phyloP scores from a whole-genome alignment of 2,888 invertebrate species.

The Quadroppia sp. region DNA sequence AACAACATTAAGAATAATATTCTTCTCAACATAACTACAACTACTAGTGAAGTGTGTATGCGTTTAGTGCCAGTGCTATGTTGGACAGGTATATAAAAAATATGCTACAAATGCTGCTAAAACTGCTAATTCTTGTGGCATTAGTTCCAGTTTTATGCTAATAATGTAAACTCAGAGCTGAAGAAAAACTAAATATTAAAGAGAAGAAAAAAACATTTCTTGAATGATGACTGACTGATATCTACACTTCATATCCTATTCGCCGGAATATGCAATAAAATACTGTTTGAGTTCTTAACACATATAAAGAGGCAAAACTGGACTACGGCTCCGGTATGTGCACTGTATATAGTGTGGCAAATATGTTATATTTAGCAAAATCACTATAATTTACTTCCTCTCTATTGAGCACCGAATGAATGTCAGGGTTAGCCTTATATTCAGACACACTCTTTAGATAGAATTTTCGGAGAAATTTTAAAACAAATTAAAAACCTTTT shows the following conservation, averaged over 20 bases:
- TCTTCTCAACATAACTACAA: not conserved
- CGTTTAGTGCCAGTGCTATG: no score
- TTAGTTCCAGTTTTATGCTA: conserved; percentile 34
- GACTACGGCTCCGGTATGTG: conserved; percentile 14
- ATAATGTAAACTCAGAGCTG: not conserved
- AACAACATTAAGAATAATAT: not conserved
- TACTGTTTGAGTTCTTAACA: no score
- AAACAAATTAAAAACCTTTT: no score
- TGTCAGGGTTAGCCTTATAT: not conserved
- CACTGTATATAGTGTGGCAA: not conserved
- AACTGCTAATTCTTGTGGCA: conserved; percentile 15
- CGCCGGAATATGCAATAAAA: no score
- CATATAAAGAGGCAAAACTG: conserved; percentile 19
- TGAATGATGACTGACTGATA: conserved; percentile 10
- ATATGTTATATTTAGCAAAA: not conserved
- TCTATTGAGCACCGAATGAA: not conserved
- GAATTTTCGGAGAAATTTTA: no score
- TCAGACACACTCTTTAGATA: no score
- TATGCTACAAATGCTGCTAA: not conserved
- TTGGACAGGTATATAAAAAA: no score
- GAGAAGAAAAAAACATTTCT: not conserved
- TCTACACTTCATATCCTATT: conserved; percentile 13
- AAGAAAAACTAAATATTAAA: not conserved
- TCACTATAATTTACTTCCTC: conserved; percentile 34
- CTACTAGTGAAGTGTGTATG: not conserved